phyloP scores from a whole-genome alignment of 2,888 invertebrate species.

The Diabrotica balteata region DNA sequence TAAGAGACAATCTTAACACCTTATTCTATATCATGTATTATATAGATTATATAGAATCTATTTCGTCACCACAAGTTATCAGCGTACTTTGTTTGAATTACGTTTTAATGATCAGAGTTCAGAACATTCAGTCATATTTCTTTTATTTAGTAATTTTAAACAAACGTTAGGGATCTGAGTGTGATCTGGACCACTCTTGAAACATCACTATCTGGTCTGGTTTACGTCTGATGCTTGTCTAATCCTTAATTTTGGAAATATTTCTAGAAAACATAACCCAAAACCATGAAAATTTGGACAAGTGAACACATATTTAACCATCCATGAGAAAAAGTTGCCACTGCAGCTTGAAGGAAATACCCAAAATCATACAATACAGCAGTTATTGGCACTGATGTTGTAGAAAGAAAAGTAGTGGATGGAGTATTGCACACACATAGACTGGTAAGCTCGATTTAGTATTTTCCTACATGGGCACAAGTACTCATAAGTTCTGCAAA shows the following conservation, averaged over 20 bases:
- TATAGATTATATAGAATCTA: constrained; percentile 11
- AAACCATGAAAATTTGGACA: constrained; percentile 90
- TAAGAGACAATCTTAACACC: too few relatives aligned
- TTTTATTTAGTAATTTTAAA: too few relatives aligned
- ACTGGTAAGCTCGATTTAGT: constrained; percentile 94
- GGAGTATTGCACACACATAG: constrained; percentile 92
- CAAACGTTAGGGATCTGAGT: too few relatives aligned
- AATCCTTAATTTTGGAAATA: constrained; percentile 19
- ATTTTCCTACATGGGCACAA: constrained; percentile 93
- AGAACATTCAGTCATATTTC: neutral
- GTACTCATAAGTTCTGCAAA: too few relatives aligned
- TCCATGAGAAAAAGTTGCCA: constrained; percentile 97
- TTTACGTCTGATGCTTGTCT: constrained; percentile 20
- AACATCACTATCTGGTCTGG: constrained; percentile 3
- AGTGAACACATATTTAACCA: constrained; percentile 94
- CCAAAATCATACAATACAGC: constrained; percentile 98
- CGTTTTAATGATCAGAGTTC: neutral
- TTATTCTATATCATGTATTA: too few relatives aligned
- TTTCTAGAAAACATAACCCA: constrained; percentile 1
- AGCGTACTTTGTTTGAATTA: constrained; percentile 6
- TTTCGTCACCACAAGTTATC: constrained; percentile 14
- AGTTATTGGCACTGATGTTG: constrained; percentile 95
- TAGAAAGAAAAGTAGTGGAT: constrained; percentile 85
- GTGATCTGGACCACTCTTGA: neutral
- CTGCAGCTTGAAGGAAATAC: constrained; percentile 98